These are phyloP conservation scores for Falco naumanni DNA, from an alignment of 2,797 vertebrate species.

Conservation along the genomic window DNA sequence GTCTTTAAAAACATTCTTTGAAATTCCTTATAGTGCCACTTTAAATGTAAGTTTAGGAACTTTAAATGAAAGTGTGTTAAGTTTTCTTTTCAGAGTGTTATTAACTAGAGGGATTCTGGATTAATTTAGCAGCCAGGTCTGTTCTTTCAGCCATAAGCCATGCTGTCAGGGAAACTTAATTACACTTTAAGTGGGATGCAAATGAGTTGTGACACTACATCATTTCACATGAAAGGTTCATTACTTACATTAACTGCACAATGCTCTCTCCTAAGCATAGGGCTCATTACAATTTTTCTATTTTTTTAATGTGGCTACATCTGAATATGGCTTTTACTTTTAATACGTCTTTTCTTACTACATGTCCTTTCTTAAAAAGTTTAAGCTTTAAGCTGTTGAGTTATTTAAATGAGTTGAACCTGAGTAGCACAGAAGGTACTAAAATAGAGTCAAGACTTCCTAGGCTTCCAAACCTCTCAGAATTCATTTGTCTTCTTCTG, in stretches of 20 bases:
- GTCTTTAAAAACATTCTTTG: not conserved
- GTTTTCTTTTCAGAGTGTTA: slow-evolving; percentile 76
- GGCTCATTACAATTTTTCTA: slow-evolving; percentile 62
- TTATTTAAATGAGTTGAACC: slow-evolving; percentile 35
- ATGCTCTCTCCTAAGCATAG: slow-evolving; percentile 68
- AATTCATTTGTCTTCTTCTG: not conserved
- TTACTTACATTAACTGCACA: slow-evolving; percentile 81
- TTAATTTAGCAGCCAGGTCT: slow-evolving; percentile 84
- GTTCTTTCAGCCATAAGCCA: slow-evolving; percentile 81
- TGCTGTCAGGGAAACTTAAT: slow-evolving; percentile 84
- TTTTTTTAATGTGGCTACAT: slow-evolving; percentile 56
- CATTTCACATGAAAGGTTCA: slow-evolving; percentile 85
- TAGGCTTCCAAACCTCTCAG: not conserved
- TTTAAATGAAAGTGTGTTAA: slow-evolving; percentile 72
- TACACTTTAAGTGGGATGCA: slow-evolving; percentile 85
- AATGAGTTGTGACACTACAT: slow-evolving; percentile 86
- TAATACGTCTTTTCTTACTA: slow-evolving; percentile 34
- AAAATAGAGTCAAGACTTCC: not conserved
- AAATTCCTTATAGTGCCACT: slow-evolving; percentile 24
- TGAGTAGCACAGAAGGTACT: slow-evolving; percentile 1
- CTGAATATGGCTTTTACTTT: slow-evolving; percentile 63
- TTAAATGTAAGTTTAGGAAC: slow-evolving; percentile 71
- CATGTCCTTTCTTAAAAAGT: slow-evolving; percentile 51
- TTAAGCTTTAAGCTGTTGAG: slow-evolving; percentile 59
- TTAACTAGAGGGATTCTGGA: slow-evolving; percentile 78